Evolutionary conservation across 1,140 invertebrate genomes (phyloP).

Genomic region (Trissolcus basalis): DNA sequence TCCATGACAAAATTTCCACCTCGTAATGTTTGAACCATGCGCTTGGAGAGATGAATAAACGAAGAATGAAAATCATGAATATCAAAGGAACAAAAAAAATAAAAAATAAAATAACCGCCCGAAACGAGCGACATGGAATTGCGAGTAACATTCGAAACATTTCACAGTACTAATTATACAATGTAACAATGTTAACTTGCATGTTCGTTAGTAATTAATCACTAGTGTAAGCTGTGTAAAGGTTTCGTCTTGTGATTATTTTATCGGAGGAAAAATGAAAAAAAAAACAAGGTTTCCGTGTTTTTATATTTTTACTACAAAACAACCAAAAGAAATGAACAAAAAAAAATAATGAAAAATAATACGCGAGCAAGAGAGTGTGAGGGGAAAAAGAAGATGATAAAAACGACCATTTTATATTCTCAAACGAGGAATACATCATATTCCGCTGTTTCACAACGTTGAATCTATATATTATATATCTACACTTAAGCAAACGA

Average conservation of each 20-base stretch:
- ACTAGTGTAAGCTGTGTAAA: conserved; percentile 62
- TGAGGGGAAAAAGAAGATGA: background rate
- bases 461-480: conserved; percentile 33
- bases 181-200: conserved; percentile 62
- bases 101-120: conserved; percentile 16
- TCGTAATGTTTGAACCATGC: conserved; percentile 48
- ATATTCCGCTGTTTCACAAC: conserved; percentile 36
- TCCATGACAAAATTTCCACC: conserved; percentile 53
- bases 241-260: conserved; percentile 56
- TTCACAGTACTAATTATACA: conserved; percentile 60
- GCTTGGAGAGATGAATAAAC: conserved; percentile 8
- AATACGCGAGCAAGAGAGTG: background rate
- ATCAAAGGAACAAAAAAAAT: conserved; percentile 8
- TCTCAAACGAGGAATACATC: conserved; percentile 19
- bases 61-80: background rate
- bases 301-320: conserved; percentile 53
- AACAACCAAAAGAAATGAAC: conserved; percentile 31
- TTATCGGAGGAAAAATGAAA: conserved; percentile 25
- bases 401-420: conserved; percentile 38
- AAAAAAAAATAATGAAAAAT: conserved; percentile 10
- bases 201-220: conserved; percentile 63
- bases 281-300: conserved; percentile 19
- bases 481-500: conserved; percentile 27
- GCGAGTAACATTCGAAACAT: conserved; percentile 59
- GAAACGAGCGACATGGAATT: conserved; percentile 45